Evolutionary conservation across 1,140 invertebrate genomes (phyloP).

Genomic region (Paraescarpia echinospica): DNA sequence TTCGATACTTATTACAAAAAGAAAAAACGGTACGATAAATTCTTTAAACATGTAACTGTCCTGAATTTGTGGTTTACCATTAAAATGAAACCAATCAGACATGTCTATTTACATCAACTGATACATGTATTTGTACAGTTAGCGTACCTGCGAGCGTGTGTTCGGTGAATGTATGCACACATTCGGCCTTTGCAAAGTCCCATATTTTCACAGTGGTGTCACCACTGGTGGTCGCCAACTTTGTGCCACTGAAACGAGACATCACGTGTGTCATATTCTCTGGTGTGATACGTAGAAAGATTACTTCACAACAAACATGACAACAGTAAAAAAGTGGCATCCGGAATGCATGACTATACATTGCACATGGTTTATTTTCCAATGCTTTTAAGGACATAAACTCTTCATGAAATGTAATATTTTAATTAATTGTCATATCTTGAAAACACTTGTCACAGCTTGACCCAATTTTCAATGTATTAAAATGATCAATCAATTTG

Average conservation of each 20-base stretch:
- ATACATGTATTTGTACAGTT: neutral
- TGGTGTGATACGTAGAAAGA: no score
- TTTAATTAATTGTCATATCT: no score
- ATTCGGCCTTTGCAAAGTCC: constrained; percentile 56
- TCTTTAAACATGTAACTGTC: neutral
- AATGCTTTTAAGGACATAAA: neutral
- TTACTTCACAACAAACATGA: no score
- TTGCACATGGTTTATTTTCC: neutral
- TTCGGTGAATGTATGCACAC: constrained; percentile 57
- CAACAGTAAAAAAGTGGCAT: neutral
- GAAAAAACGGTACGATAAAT: neutral
- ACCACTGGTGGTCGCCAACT: constrained; percentile 53
- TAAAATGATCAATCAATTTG: no score
- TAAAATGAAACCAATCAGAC: neutral
- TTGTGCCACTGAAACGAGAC: constrained; percentile 43
- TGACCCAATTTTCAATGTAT: no score
- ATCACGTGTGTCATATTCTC: no score
- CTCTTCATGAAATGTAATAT: no score
- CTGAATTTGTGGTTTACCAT: neutral
- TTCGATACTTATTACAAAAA: no score
- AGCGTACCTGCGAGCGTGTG: constrained; percentile 52
- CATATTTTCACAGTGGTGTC: constrained; percentile 58
- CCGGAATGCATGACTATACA: neutral
- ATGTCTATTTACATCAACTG: neutral
- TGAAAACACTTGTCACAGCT: neutral